These are phyloP conservation scores for Aulostomus chinensis DNA, from an alignment of 2,797 vertebrate genomes.

Conservation along the genomic window DNA sequence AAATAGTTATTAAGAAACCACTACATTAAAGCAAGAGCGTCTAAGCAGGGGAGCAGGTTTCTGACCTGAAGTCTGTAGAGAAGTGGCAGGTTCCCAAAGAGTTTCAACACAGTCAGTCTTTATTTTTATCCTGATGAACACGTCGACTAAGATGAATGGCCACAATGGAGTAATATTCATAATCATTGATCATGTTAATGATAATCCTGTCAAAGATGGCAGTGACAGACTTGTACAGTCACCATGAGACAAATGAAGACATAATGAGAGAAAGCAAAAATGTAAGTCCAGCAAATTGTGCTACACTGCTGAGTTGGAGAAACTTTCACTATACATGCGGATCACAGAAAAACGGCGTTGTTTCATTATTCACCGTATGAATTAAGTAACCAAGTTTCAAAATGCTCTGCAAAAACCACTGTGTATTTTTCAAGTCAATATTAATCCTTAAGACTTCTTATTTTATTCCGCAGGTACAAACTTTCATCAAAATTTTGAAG, in stretches of 20 bases:
- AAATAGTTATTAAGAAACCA: slow-evolving; percentile 75
- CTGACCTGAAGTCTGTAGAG: slow-evolving; percentile 32
- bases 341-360: slow-evolving; percentile 2
- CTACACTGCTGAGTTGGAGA: neutral
- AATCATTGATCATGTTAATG: slow-evolving; percentile 80
- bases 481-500: too few relatives aligned
- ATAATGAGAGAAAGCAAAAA: slow-evolving; percentile 58
- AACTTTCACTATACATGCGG: slow-evolving; percentile 21
- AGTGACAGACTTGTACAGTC: slow-evolving; percentile 69
- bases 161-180: slow-evolving; percentile 69
- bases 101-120: slow-evolving; percentile 29
- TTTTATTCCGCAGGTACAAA: too few relatives aligned
- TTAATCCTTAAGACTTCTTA: too few relatives aligned
- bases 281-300: slow-evolving; percentile 17
- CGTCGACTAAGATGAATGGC: slow-evolving; percentile 67
- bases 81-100: slow-evolving; percentile 42
- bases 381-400: too few relatives aligned
- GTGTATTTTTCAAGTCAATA: too few relatives aligned
- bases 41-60: slow-evolving; percentile 53
- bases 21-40: slow-evolving; percentile 43
- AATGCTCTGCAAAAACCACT: too few relatives aligned
- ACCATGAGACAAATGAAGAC: slow-evolving; percentile 62
- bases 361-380: too few relatives aligned
- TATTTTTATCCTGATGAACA: slow-evolving; percentile 70
- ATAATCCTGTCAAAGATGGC: slow-evolving; percentile 74